phyloP scores from a whole-genome alignment of 1,140 invertebrate species.

The Hermatobates lingyangjiaoensis region DNA sequence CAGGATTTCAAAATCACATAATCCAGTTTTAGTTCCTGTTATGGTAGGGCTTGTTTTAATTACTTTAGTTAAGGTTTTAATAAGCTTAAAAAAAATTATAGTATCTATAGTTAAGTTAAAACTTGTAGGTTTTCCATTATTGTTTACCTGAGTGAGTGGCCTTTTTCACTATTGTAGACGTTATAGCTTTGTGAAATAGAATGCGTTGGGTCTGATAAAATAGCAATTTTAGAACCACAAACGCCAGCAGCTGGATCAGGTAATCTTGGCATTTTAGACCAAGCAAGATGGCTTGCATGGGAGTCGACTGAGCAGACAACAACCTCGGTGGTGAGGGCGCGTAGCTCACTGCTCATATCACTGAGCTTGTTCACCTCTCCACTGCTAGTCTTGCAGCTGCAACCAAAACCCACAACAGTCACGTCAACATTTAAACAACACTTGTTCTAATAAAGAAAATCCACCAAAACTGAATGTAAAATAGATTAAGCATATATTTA shows the following conservation, averaged over 20 bases:
- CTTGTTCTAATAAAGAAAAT: too few relatives aligned
- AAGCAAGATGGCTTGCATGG: conserved; percentile 78
- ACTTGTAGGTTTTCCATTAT: not conserved
- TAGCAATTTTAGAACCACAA: conserved; percentile 85
- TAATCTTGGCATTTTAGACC: conserved; percentile 88
- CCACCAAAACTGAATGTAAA: too few relatives aligned
- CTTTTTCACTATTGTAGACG: conserved; percentile 79
- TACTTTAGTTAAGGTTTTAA: not conserved
- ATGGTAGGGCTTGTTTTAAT: not conserved
- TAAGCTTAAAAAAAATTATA: not conserved
- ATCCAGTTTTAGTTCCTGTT: not conserved
- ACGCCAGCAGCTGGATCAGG: conserved; percentile 77
- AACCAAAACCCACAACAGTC: too few relatives aligned
- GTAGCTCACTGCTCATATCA: conserved; percentile 68
- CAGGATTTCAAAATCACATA: not conserved
- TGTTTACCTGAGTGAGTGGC: conserved; percentile 63
- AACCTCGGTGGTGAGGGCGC: conserved; percentile 61
- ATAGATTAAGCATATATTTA: too few relatives aligned
- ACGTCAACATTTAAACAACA: too few relatives aligned
- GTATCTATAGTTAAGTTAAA: not conserved
- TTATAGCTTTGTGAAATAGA: conserved; percentile 79
- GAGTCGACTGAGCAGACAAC: conserved; percentile 78
- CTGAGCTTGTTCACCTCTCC: conserved; percentile 88
- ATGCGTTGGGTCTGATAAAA: conserved; percentile 85
- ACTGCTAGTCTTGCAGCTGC: conserved; percentile 74